phyloP scores from a whole-genome alignment of 2,797 vertebrate genomes.

The Argya squamiceps region DNA sequence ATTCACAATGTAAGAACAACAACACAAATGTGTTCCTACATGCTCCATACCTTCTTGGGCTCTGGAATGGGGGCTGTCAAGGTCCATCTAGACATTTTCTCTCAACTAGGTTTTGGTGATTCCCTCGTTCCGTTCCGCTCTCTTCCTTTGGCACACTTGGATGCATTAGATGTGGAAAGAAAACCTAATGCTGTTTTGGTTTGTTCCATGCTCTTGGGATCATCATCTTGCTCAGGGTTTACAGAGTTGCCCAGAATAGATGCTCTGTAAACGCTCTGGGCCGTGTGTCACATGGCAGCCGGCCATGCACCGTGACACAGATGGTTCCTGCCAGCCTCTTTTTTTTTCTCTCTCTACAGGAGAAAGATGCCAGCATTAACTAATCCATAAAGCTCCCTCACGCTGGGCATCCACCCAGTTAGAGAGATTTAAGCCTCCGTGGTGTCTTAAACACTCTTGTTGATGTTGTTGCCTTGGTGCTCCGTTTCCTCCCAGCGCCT shows the following conservation, averaged over 20 bases:
- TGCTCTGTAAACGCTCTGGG: constrained; percentile 2
- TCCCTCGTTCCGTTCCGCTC: neutral
- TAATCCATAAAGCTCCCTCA: constrained; percentile 44
- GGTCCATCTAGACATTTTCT: neutral
- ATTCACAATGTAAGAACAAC: too few species aligned
- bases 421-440: neutral
- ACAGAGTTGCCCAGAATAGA: constrained; percentile 1
- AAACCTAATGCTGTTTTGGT: neutral
- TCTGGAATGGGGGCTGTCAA: neutral
- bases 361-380: constrained; percentile 6
- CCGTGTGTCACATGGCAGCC: neutral
- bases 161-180: neutral
- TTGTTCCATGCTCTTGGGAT: neutral
- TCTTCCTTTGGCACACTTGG: neutral
- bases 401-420: neutral
- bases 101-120: neutral
- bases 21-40: neutral
- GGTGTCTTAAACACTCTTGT: neutral
- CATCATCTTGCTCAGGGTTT: neutral
- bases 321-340: constrained; percentile 15
- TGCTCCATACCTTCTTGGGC: neutral
- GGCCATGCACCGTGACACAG: neutral
- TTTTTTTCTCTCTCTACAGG: neutral
- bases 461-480: constrained; percentile 30
- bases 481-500: neutral